Base-by-base conservation (phyloP, 2,113 vertebrate genomes). In the Coptodon bakossiorum region DNA sequence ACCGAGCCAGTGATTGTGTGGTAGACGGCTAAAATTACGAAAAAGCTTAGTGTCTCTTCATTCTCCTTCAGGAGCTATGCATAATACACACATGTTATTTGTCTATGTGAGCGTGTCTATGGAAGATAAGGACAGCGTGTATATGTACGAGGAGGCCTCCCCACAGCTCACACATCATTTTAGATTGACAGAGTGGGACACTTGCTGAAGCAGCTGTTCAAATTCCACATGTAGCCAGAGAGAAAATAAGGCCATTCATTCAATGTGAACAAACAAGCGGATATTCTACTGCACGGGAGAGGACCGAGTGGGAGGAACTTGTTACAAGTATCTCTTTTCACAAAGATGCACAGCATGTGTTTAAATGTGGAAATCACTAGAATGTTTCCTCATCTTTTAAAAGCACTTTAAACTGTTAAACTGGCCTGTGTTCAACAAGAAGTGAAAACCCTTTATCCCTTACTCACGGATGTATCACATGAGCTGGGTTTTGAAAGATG, bases 131-230 rank as follows among this genome's bases (percentile, higher is more conserved):
- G 84, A 63, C 22, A 36, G 45, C 68, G 78, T 48, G 54, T 86
- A 22, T 79, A 85, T 84, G 79, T 81, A 59, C 19, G 14, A 82
- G 76, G 66, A 91, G 89, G 80, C 90, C 92, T 93, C 90, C 92
- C 81, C 86, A 89, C 86, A 79, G 85, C 89, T 93, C 89, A 88
- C 88, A 92, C 86, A 86, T 90, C 85, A 93, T 83, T 90, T 73
- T 38, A 78, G 82, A 91, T 80, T 90, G 88, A 94, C 90, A 92
- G 84, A 91, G 90, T 85, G 86, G 86, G 90, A 87, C 82, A 48
- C 73, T 86, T 24, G 82, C 87, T 29, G 73, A 71, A 93, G 93
- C 94, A 94, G 95, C 95, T 95, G 95, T 91, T 95, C 59, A 66
- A 88, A 96, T 95, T 96, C 94, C 91, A 83, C 79, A 93, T 92